Conservation (phyloP, 2,797 vertebrate genomes). For the Lepus townsendii region DNA sequence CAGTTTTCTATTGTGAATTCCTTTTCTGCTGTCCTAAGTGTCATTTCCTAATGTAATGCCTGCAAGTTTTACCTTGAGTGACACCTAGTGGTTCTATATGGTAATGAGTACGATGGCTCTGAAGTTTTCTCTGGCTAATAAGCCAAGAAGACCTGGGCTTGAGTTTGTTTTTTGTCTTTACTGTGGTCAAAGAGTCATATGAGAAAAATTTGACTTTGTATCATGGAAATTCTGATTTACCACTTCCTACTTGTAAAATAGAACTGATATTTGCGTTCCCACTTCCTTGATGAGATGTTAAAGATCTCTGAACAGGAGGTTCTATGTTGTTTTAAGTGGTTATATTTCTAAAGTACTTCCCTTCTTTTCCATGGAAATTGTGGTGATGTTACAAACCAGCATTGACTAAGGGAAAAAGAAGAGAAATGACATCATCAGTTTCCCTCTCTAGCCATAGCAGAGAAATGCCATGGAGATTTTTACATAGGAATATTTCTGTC, state of each 20-base stretch:
- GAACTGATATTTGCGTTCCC: background rate
- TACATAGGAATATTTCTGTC: constrained; percentile 38
- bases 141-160: background rate
- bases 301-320: background rate
- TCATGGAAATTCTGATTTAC: background rate
- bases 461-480: background rate
- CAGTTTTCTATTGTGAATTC: background rate
- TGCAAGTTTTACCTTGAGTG: constrained; percentile 62
- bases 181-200: background rate
- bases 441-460: background rate
- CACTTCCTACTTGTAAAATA: background rate
- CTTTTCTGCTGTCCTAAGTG: background rate
- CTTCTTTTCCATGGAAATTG: background rate
- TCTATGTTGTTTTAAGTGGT: background rate
- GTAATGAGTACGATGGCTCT: background rate
- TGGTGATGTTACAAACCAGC: background rate
- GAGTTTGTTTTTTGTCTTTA: background rate
- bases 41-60: background rate
- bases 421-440: background rate
- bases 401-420: too few species aligned
- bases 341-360: background rate
- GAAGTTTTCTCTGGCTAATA: background rate
- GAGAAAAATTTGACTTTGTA: background rate
- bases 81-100: constrained; percentile 68
- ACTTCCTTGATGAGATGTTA: background rate